These are phyloP conservation scores for Zophobas atratus DNA, from an alignment of 1,140 invertebrate species.

Conservation along the genomic window DNA sequence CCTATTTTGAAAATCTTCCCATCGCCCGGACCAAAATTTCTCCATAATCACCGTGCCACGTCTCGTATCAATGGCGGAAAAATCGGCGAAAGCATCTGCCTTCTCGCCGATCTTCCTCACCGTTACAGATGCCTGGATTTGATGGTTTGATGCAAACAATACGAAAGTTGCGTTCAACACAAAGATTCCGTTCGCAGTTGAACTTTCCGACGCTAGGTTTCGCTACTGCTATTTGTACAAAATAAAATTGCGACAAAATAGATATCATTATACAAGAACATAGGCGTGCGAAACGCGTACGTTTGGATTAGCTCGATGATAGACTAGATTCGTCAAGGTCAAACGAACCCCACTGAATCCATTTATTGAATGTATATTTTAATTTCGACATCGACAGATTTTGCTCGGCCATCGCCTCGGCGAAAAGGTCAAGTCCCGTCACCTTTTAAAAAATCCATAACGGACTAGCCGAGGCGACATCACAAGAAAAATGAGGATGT, in stretches of 20 bases:
- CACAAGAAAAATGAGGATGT: neutral
- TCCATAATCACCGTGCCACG: too few relatives aligned
- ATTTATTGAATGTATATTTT: conserved; percentile 9
- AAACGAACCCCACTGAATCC: neutral
- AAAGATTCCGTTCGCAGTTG: conserved; percentile 42
- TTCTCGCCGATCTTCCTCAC: conserved; percentile 14
- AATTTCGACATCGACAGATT: conserved; percentile 17
- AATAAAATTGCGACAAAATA: conserved; percentile 36
- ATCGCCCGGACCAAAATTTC: too few relatives aligned
- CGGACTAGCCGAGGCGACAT: conserved; percentile 5
- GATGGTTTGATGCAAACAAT: conserved; percentile 42
- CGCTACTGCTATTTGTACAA: conserved; percentile 37
- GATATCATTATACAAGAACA: conserved; percentile 20
- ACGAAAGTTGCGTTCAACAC: conserved; percentile 36
- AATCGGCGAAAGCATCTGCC: neutral
- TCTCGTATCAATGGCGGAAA: neutral
- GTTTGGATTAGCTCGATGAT: conserved; percentile 9
- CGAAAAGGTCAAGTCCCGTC: conserved; percentile 30
- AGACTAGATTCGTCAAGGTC: conserved; percentile 21
- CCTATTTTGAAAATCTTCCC: too few relatives aligned
- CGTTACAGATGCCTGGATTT: conserved; percentile 42
- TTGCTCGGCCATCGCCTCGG: neutral
- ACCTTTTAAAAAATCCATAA: conserved; percentile 31
- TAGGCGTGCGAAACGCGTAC: neutral
- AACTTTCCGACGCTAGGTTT: conserved; percentile 47